Conservation (phyloP, 2,888 invertebrate genomes). For the Lasioglossum villosulum region DNA sequence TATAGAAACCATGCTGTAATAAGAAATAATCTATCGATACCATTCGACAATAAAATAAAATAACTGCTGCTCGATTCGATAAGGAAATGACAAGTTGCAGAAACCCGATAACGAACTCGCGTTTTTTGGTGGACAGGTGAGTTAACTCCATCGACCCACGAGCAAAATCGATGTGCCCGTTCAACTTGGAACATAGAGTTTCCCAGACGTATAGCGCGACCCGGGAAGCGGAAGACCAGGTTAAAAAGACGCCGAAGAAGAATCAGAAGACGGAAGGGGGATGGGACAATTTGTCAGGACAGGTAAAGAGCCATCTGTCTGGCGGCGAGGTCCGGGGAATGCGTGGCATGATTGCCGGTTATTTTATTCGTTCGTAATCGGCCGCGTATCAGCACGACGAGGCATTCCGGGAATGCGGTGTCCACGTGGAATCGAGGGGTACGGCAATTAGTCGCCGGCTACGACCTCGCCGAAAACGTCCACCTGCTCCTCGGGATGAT, state of each 20-base stretch:
- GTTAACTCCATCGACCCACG: not conserved
- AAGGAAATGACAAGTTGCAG: not conserved
- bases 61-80: not conserved
- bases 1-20: not conserved
- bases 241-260: conserved; percentile 2
- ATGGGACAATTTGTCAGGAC: conserved; percentile 69
- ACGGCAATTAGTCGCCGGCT: conserved; percentile 70
- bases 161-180: not conserved
- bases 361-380: conserved; percentile 74
- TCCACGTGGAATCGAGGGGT: conserved; percentile 58
- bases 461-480: conserved; percentile 27
- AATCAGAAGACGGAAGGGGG: not conserved
- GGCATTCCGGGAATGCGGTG: conserved; percentile 68
- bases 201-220: not conserved
- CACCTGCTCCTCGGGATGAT: conserved; percentile 35
- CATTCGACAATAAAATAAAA: not conserved
- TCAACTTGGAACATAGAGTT: not conserved
- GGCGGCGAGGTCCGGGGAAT: conserved; percentile 67
- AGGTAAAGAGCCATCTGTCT: conserved; percentile 67
- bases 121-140: not conserved
- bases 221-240: not conserved
- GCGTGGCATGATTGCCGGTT: conserved; percentile 65
- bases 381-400: conserved; percentile 61
- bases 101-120: not conserved
- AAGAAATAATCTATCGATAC: not conserved